Conservation (phyloP, 2,113 vertebrate genomes). For the Oryzias curvinotus region DNA sequence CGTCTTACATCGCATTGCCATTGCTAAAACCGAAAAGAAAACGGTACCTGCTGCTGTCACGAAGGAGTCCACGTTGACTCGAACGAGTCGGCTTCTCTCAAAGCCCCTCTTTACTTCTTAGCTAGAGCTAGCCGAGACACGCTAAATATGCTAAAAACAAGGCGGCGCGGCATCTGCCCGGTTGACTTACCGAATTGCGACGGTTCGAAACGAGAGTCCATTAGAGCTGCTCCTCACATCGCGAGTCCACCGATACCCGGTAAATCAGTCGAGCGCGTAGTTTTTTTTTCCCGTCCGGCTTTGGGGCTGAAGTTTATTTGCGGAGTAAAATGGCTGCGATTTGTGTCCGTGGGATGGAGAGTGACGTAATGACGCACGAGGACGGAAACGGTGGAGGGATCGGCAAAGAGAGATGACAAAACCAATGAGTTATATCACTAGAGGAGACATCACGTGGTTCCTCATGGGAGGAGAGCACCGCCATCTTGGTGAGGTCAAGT, state of each 20-base stretch:
- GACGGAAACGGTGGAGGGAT: constrained; percentile 19
- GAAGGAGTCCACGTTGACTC: constrained; percentile 5
- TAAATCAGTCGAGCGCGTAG: neutral
- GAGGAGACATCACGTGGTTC: too few species aligned
- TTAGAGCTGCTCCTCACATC: constrained; percentile 13
- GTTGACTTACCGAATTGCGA: constrained; percentile 52
- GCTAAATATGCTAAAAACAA: constrained; percentile 75
- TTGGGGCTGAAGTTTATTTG: constrained; percentile 75
- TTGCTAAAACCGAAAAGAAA: neutral
- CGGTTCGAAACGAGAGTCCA: neutral
- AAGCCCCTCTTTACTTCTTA: constrained; percentile 49
- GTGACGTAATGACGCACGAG: constrained; percentile 71
- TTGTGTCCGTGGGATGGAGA: constrained; percentile 59
- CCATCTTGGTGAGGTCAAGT: too few species aligned
- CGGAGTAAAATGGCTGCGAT: constrained; percentile 82
- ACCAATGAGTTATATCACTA: too few species aligned
- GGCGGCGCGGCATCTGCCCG: constrained; percentile 22
- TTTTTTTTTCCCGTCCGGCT: constrained; percentile 24
- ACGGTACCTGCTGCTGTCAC: constrained; percentile 2
- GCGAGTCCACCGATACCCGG: constrained; percentile 10
- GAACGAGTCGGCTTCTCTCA: constrained; percentile 16
- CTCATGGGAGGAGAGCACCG: too few species aligned
- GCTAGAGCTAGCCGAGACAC: constrained; percentile 33
- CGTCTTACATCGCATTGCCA: too few species aligned
- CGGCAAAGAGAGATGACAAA: neutral